Percentiles rank a stretch among this genome's conserved stretches.
Evolutionary conservation across 2,113 vertebrate genomes (phyloP).

Genomic region (Recurvirostra avosetta): DNA sequence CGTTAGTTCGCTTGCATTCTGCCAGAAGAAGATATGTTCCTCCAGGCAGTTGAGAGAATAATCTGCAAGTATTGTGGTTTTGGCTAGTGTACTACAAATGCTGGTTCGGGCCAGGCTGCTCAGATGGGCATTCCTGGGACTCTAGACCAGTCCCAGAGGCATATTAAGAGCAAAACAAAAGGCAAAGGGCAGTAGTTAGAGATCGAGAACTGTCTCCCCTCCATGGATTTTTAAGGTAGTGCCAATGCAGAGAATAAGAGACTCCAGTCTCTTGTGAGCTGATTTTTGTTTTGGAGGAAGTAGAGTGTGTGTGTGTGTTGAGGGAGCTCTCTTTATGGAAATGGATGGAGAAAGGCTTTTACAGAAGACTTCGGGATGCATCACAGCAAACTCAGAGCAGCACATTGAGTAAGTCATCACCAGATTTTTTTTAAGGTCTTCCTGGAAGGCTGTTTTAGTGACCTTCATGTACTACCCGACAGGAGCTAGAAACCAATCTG

Average conservation of each 20-base stretch:
- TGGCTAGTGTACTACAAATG: neutral
- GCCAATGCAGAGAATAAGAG: neutral
- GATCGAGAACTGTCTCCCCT: neutral
- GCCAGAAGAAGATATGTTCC: neutral
- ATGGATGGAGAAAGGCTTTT: neutral
- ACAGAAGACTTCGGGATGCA: neutral
- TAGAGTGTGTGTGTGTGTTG: neutral
- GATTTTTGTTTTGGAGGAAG: neutral
- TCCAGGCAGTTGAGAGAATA: neutral
- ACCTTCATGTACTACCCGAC: neutral
- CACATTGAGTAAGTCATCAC: neutral
- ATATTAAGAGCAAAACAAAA: neutral
- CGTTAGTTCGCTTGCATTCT: neutral
- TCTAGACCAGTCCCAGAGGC: neutral
- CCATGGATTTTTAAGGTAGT: neutral
- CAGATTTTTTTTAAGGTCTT: neutral
- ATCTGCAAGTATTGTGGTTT: neutral
- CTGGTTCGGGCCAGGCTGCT: neutral
- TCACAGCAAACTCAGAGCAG: neutral
- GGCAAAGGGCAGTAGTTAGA: neutral
- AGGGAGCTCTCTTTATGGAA: neutral
- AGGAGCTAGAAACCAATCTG: neutral
- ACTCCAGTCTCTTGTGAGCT: neutral
- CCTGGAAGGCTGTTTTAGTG: neutral
- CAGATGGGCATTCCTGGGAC: neutral